Evolutionary conservation across 2,113 vertebrate species (phyloP).

Genomic region (Indicator maculatus): DNA sequence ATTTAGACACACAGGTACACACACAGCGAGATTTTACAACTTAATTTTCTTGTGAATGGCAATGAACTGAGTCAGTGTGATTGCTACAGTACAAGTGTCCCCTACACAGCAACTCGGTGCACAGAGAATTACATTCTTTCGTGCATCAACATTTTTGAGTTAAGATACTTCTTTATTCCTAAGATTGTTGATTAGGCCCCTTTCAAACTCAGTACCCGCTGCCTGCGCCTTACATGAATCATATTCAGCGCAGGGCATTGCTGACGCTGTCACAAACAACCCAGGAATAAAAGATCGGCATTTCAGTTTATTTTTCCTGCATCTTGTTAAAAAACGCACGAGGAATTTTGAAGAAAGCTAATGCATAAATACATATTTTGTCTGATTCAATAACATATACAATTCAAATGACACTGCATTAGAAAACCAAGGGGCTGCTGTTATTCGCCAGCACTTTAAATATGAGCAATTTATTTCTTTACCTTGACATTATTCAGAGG

Average conservation of each 20-base stretch:
- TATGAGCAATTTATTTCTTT: conserved; percentile 34
- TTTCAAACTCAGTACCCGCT: conserved; percentile 61
- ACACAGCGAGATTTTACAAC: neutral
- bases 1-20: conserved; percentile 11
- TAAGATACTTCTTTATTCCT: conserved; percentile 53
- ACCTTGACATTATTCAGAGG: conserved; percentile 51
- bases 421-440: conserved; percentile 50
- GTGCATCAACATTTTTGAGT: conserved; percentile 44
- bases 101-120: conserved; percentile 47
- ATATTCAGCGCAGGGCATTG: conserved; percentile 36
- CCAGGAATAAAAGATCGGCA: conserved; percentile 63
- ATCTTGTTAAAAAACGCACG: conserved; percentile 70
- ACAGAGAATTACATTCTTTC: conserved; percentile 22
- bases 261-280: conserved; percentile 61
- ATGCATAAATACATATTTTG: conserved; percentile 79
- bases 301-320: conserved; percentile 65
- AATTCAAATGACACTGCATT: conserved; percentile 70
- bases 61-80: conserved; percentile 25
- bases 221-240: conserved; percentile 50
- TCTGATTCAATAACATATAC: conserved; percentile 68
- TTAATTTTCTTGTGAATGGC: conserved; percentile 50
- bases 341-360: conserved; percentile 69
- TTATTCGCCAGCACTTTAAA: conserved; percentile 53
- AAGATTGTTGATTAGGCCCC: conserved; percentile 53
- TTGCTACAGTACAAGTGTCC: conserved; percentile 32